phyloP scores from a whole-genome alignment of 2,113 vertebrate genomes.

The Entelurus aequoreus region DNA sequence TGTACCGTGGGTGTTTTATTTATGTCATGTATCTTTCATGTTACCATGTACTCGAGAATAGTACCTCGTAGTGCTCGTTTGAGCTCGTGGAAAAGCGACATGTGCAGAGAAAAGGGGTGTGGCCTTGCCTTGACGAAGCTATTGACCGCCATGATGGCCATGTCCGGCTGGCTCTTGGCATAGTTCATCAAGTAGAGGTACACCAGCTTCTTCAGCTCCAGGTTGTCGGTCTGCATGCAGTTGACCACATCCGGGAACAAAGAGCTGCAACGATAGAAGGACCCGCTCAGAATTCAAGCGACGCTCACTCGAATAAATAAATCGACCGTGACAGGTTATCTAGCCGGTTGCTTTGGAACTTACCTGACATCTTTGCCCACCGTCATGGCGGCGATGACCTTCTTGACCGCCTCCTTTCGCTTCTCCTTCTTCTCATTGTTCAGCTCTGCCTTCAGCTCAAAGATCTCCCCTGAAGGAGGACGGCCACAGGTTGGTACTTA shows the following conservation, averaged over 20 bases:
- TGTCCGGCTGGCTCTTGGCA: conserved; percentile 96
- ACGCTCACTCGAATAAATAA: not conserved
- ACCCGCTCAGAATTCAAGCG: not conserved
- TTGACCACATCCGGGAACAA: conserved; percentile 98
- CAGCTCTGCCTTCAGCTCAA: conserved; percentile 95
- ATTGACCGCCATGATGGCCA: conserved; percentile 99
- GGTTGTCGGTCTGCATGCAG: conserved; percentile 98
- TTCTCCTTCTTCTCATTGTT: conserved; percentile 99
- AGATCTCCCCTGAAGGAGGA: conserved; percentile 85
- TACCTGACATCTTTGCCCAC: conserved; percentile 98
- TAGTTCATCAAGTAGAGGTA: conserved; percentile 99
- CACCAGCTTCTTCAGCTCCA: conserved; percentile 97
- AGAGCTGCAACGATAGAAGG: conserved; percentile 69
- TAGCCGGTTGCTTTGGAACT: no score
- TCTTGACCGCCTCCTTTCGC: conserved; percentile 96
- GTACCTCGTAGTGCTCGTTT: not conserved
- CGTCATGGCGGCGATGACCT: conserved; percentile 97
- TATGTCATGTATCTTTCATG: not conserved
- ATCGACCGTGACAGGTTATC: not conserved
- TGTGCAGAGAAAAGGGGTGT: not conserved
- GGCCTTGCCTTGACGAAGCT: conserved; percentile 93
- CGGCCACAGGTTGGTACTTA: not conserved
- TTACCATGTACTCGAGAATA: not conserved
- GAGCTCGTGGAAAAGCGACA: not conserved
- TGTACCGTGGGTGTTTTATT: no score